A percentile compares a stretch with the other conserved stretches of the same genome.
Conservation (phyloP, 2,113 vertebrate species). For the Turdus rufiventris region DNA sequence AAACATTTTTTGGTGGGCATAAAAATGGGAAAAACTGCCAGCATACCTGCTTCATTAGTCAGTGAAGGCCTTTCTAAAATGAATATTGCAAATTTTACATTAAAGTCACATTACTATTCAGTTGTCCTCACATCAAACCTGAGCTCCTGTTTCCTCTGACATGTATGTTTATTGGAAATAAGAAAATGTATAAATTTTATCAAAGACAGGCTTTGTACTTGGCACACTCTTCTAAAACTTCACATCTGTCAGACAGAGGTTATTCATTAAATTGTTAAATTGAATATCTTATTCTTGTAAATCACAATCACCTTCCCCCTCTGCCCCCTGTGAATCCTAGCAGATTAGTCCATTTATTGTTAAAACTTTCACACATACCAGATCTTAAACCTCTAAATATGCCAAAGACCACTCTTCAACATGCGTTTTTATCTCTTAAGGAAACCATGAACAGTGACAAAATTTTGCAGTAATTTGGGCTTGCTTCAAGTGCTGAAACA, state of each 20-base stretch:
- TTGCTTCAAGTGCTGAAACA: conserved; percentile 17
- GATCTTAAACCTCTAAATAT: not conserved
- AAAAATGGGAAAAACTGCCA: not conserved
- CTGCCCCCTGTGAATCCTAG: not conserved
- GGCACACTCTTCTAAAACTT: not conserved
- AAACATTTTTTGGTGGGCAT: not conserved
- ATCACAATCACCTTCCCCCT: not conserved
- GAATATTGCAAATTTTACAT: not conserved
- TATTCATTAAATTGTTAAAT: not conserved
- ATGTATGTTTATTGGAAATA: not conserved
- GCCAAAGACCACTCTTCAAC: not conserved
- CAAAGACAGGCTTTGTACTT: not conserved
- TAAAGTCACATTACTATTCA: not conserved
- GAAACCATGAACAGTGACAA: not conserved
- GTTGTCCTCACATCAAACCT: not conserved
- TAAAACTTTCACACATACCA: not conserved
- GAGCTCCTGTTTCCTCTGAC: not conserved
- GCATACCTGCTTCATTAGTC: not conserved
- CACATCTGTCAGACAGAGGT: not conserved
- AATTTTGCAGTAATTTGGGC: not conserved
- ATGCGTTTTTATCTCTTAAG: not conserved
- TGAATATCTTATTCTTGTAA: not conserved
- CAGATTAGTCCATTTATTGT: not conserved
- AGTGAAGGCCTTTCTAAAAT: not conserved
- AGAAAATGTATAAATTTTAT: not conserved